Percentiles rank a stretch among this genome's conserved stretches.
Evolutionary conservation across 2,888 invertebrate species (phyloP).

Genomic region (Cheilosia grossa): DNA sequence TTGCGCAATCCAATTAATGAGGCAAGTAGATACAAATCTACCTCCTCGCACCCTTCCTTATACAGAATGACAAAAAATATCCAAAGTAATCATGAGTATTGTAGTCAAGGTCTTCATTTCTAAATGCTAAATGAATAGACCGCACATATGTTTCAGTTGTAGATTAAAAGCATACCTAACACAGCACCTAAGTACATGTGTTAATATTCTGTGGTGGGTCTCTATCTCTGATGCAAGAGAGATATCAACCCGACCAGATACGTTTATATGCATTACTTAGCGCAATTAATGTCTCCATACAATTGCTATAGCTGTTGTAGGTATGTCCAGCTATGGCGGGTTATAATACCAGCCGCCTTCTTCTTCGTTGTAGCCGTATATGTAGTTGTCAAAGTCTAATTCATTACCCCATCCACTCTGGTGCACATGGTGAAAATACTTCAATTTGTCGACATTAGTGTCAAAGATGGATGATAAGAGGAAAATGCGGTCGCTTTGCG

Average conservation of each 20-base stretch:
- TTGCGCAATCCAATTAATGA: constrained; percentile 56
- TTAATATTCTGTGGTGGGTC: constrained; percentile 47
- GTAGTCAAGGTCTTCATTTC: constrained; percentile 67
- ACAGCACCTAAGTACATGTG: constrained; percentile 26
- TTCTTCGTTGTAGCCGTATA: constrained; percentile 8
- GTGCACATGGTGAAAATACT: constrained; percentile 76
- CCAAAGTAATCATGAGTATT: constrained; percentile 46
- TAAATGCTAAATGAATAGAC: constrained; percentile 65
- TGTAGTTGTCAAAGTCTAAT: constrained; percentile 66
- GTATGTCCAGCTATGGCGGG: constrained; percentile 13
- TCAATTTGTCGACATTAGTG: constrained; percentile 79
- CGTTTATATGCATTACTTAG: constrained; percentile 74
- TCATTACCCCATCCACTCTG: constrained; percentile 67
- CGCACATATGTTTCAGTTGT: constrained; percentile 63
- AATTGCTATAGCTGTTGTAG: constrained; percentile 7
- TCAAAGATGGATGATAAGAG: constrained; percentile 78
- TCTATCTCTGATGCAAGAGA: constrained; percentile 57
- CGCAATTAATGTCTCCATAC: constrained; percentile 66
- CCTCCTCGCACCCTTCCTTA: constrained; percentile 19
- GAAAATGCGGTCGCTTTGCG: constrained; percentile 66
- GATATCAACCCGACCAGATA: constrained; percentile 56
- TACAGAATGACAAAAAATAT: neutral
- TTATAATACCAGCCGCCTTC: constrained; percentile 62
- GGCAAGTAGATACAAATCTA: constrained; percentile 49
- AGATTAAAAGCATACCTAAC: constrained; percentile 42